A percentile compares a stretch with the other conserved stretches of the same genome.
phyloP scores from a whole-genome alignment of 2,797 vertebrate species.

The Pseudochromis fuscus region DNA sequence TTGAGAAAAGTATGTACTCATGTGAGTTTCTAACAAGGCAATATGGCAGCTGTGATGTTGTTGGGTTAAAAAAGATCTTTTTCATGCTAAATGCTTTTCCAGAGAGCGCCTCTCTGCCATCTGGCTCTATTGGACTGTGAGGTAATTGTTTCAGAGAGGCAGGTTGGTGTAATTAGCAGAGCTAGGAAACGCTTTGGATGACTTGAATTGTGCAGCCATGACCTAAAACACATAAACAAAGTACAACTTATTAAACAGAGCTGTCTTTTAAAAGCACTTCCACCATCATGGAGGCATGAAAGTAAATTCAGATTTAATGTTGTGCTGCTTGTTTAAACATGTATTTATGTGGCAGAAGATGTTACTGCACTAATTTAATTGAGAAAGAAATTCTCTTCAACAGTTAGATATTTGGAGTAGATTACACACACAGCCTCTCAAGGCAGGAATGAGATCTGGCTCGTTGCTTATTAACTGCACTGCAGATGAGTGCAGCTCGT shows the following conservation, averaged over 20 bases:
- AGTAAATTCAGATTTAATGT: slow-evolving; percentile 3
- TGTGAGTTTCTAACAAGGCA: slow-evolving; percentile 34
- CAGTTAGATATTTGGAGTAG: not conserved
- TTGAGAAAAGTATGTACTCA: slow-evolving; percentile 35
- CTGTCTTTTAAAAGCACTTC: not conserved
- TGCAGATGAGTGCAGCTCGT: slow-evolving; percentile 34
- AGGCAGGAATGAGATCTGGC: slow-evolving; percentile 9
- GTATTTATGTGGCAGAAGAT: not conserved
- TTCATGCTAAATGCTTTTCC: slow-evolving; percentile 25
- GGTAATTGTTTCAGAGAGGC: slow-evolving; percentile 35
- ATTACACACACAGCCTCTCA: not conserved
- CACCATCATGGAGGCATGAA: slow-evolving; percentile 3
- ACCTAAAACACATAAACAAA: slow-evolving; percentile 25
- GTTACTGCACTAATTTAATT: slow-evolving; percentile 11
- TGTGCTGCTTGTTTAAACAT: slow-evolving; percentile 6
- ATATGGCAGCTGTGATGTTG: slow-evolving; percentile 31
- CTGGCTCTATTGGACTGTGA: slow-evolving; percentile 53
- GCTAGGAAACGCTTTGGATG: slow-evolving; percentile 5
- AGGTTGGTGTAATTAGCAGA: slow-evolving; percentile 37
- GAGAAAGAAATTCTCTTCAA: not conserved
- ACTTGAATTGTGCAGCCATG: slow-evolving; percentile 17
- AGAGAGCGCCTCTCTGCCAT: slow-evolving; percentile 42
- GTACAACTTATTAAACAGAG: not conserved
- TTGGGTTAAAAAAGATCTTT: slow-evolving; percentile 27
- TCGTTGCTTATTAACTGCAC: not conserved